Conservation (phyloP, 2,888 invertebrate species). For the Dynastes tityus region DNA sequence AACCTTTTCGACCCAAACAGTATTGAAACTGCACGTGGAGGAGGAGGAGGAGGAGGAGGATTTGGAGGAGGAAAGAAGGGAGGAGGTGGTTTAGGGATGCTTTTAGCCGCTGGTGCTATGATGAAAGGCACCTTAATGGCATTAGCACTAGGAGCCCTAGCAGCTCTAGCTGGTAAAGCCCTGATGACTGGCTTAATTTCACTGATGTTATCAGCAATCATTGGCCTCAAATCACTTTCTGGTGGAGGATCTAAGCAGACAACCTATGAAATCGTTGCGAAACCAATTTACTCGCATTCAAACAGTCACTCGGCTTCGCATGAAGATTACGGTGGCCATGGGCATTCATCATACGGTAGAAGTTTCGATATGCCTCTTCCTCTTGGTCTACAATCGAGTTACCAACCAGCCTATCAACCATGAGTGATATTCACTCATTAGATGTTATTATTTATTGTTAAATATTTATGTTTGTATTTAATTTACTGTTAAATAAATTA, state of each 20-base stretch:
- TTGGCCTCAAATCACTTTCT: constrained; percentile 83
- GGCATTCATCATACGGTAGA: constrained; percentile 74
- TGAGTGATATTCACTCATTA: constrained; percentile 66
- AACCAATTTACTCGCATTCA: constrained; percentile 83
- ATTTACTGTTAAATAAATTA: constrained; percentile 54
- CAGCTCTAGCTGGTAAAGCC: constrained; percentile 87
- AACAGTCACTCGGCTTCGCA: constrained; percentile 80
- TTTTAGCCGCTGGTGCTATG: constrained; percentile 73
- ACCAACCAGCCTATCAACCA: constrained; percentile 82
- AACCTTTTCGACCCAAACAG: constrained; percentile 78
- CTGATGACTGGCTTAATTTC: constrained; percentile 88
- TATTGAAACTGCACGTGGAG: constrained; percentile 72
- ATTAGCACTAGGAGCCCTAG: constrained; percentile 81
- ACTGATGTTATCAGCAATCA: constrained; percentile 82
- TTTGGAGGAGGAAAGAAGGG: constrained; percentile 71
- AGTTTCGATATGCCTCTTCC: constrained; percentile 71
- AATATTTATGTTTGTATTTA: constrained; percentile 55
- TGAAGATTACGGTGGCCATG: constrained; percentile 72
- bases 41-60: constrained; percentile 69
- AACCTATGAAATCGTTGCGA: constrained; percentile 89
- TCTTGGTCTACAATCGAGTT: constrained; percentile 70
- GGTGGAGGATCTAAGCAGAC: constrained; percentile 79
- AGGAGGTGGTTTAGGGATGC: constrained; percentile 72
- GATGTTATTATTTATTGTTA: constrained; percentile 51
- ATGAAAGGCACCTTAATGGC: constrained; percentile 82